Conservation (phyloP, 1,140 invertebrate species). For the Drepana arcuata region DNA sequence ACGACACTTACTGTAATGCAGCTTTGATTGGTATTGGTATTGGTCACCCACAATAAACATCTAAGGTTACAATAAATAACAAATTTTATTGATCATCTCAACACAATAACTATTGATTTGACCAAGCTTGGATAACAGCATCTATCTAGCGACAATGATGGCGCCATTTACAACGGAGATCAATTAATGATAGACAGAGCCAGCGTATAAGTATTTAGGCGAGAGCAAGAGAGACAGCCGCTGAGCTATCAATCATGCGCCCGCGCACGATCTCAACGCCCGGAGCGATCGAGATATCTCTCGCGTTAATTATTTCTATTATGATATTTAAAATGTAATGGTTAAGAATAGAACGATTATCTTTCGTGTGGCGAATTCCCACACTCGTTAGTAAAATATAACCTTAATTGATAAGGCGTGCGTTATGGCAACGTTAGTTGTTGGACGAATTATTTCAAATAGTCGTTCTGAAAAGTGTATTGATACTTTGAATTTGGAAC, state of each 20-base stretch:
- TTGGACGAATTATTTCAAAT: too few relatives aligned
- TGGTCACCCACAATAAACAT: too few relatives aligned
- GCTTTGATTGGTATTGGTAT: too few relatives aligned
- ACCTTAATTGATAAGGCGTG: constrained; percentile 23
- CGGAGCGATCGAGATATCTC: constrained; percentile 52
- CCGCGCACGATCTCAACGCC: constrained; percentile 51
- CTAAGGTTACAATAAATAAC: too few relatives aligned
- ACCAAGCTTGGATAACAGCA: constrained; percentile 39
- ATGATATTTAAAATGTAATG: constrained; percentile 66
- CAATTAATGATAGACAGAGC: constrained; percentile 55
- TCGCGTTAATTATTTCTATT: constrained; percentile 69
- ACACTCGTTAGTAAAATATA: constrained; percentile 32
- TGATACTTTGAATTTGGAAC: too few relatives aligned
- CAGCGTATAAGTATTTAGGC: constrained; percentile 5
- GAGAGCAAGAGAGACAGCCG: constrained; percentile 22
- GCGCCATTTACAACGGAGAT: constrained; percentile 54
- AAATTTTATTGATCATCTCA: too few relatives aligned
- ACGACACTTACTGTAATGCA: too few relatives aligned
- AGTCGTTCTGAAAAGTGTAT: too few relatives aligned
- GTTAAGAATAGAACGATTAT: constrained; percentile 30
- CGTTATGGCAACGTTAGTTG: constrained; percentile 12
- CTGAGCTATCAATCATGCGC: constrained; percentile 61
- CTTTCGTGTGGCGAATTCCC: constrained; percentile 51
- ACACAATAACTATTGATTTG: constrained; percentile 50
- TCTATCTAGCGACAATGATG: constrained; percentile 47